phyloP scores from a whole-genome alignment of 92 coral and sea anemone species.

The Porites evermanni region DNA sequence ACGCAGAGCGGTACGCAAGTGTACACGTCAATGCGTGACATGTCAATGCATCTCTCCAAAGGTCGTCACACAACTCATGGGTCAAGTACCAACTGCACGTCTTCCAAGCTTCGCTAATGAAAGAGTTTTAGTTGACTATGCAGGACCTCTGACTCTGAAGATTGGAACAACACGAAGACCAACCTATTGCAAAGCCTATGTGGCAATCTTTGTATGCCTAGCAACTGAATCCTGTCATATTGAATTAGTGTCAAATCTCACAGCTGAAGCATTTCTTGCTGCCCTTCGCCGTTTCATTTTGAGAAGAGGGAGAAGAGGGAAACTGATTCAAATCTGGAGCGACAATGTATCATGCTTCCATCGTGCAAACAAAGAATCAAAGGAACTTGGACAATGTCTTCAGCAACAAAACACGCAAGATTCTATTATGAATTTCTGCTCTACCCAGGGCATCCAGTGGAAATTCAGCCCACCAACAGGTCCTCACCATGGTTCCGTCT shows the following conservation, averaged over 20 bases:
- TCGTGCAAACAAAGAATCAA: conserved; percentile 56
- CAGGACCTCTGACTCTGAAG: conserved; percentile 72
- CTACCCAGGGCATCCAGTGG: not conserved
- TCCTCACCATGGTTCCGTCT: conserved; percentile 68
- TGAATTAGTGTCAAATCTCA: conserved; percentile 47
- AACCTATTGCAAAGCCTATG: conserved; percentile 61
- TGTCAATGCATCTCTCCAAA: conserved; percentile 52
- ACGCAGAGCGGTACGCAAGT: conserved; percentile 58
- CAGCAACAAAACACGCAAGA: too few relatives aligned
- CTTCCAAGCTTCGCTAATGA: conserved; percentile 51
- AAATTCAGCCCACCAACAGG: conserved; percentile 47
- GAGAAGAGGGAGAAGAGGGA: conserved; percentile 60
- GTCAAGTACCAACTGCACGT: conserved; percentile 59
- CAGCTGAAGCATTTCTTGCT: not conserved
- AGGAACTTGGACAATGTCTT: not conserved
- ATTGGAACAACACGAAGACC: conserved; percentile 52
- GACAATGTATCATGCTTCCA: conserved; percentile 61
- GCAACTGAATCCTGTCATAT: conserved; percentile 64
- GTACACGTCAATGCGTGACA: conserved; percentile 51
- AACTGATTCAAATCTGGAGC: conserved; percentile 63
- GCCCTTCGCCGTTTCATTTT: conserved; percentile 62
- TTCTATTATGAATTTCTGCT: too few relatives aligned
- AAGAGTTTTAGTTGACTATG: conserved; percentile 67
- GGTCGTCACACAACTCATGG: conserved; percentile 60
- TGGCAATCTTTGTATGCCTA: conserved; percentile 67